phyloP scores from a whole-genome alignment of 2,888 invertebrate genomes.

The Microplitis manilae region DNA sequence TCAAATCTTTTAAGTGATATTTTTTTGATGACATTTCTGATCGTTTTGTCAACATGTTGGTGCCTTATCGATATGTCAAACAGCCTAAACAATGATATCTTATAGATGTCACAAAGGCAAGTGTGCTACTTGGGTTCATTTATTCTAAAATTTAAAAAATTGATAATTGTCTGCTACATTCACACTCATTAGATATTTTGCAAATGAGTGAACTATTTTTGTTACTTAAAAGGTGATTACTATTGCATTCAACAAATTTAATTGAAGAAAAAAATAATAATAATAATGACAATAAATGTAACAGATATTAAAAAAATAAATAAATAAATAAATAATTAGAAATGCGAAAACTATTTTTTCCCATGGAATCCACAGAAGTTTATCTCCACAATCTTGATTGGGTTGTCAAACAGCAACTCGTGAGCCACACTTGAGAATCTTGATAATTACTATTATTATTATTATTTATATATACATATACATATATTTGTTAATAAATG shows the following conservation, averaged over 20 bases:
- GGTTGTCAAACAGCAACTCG: background rate
- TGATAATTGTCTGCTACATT: no score
- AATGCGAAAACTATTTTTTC: background rate
- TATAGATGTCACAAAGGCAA: no score
- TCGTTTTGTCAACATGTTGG: no score
- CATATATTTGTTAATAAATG: background rate
- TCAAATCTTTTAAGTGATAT: no score
- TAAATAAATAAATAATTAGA: conserved; percentile 12
- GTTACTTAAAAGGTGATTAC: background rate
- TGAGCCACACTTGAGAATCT: conserved; percentile 1
- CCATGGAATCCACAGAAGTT: background rate
- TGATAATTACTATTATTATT: conserved; percentile 3
- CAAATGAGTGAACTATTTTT: conserved; percentile 17
- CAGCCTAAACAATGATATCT: no score
- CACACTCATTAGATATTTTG: background rate
- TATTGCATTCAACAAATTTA: background rate
- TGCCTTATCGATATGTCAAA: no score
- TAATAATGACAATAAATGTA: background rate
- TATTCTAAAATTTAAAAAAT: no score
- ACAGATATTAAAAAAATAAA: background rate
- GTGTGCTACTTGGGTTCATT: no score
- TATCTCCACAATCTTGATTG: background rate
- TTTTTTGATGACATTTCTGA: no score
- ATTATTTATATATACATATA: background rate
- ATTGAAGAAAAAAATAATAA: conserved; percentile 3